Evolutionary conservation across 1,140 invertebrate genomes (phyloP).

Genomic region (Zaprionus capensis): DNA sequence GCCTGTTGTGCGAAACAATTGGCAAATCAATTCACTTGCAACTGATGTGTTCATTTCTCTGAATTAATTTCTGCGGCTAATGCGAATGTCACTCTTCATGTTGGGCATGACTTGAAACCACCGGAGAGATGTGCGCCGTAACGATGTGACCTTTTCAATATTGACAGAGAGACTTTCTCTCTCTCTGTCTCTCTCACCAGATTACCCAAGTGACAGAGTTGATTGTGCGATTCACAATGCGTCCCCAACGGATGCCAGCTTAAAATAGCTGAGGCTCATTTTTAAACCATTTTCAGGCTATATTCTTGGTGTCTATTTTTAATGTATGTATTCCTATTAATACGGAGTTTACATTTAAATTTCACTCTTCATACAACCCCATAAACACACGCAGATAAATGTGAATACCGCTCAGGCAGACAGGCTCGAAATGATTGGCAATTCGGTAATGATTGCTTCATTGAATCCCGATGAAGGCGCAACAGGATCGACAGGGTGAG

Average conservation of each 20-base stretch:
- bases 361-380: not conserved
- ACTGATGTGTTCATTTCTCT: conserved; percentile 38
- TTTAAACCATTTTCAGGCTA: not conserved
- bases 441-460: conserved; percentile 48
- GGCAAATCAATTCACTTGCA: conserved; percentile 50
- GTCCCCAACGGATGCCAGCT: not conserved
- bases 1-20: conserved; percentile 35
- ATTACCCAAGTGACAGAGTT: not conserved
- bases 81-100: conserved; percentile 29
- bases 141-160: conserved; percentile 5
- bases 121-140: not conserved
- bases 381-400: conserved; percentile 6
- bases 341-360: conserved; percentile 6
- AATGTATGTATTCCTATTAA: not conserved
- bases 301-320: not conserved
- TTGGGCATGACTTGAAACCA: conserved; percentile 4
- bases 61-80: conserved; percentile 32
- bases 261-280: not conserved
- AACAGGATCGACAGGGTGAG: conserved; percentile 44
- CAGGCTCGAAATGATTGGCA: conserved; percentile 42
- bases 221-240: not conserved
- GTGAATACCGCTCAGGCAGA: conserved; percentile 10
- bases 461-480: conserved; percentile 35
- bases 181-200: too few relatives aligned
- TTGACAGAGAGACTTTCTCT: not conserved